phyloP scores from a whole-genome alignment of 2,113 vertebrate genomes.

The Mirounga angustirostris region DNA sequence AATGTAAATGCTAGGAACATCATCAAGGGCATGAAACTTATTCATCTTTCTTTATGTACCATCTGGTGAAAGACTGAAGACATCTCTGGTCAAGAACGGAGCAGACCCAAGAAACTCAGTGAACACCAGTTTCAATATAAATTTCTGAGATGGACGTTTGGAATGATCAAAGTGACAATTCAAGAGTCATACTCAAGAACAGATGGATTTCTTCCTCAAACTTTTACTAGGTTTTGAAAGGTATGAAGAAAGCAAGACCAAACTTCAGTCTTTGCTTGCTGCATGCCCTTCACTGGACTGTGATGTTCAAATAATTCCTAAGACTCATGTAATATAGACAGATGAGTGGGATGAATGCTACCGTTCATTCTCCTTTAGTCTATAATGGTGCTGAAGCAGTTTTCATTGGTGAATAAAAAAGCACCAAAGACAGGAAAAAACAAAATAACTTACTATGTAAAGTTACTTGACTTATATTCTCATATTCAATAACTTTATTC shows the following conservation, averaged over 20 bases:
- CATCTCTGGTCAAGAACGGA: neutral
- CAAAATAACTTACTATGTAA: neutral
- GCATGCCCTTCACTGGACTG: neutral
- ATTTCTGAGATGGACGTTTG: neutral
- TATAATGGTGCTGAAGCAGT: neutral
- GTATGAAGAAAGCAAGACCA: neutral
- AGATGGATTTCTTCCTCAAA: neutral
- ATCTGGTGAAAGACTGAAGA: neutral
- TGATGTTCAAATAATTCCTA: neutral
- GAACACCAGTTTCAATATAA: neutral
- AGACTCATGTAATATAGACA: neutral
- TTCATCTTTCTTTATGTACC: slow-evolving; percentile 6
- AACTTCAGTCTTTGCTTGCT: neutral
- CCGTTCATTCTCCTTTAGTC: neutral
- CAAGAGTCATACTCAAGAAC: neutral
- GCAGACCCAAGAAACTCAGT: slow-evolving; percentile 3
- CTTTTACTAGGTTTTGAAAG: neutral
- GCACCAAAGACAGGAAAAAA: neutral
- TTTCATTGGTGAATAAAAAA: neutral
- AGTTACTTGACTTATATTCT: neutral
- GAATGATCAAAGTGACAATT: neutral
- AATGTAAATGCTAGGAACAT: neutral
- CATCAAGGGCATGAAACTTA: neutral
- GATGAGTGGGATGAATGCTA: neutral
- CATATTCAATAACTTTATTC: neutral